These are phyloP conservation scores for Microcebus griseorufus DNA, from an alignment of 2,113 vertebrate species.

Conservation along the genomic window DNA sequence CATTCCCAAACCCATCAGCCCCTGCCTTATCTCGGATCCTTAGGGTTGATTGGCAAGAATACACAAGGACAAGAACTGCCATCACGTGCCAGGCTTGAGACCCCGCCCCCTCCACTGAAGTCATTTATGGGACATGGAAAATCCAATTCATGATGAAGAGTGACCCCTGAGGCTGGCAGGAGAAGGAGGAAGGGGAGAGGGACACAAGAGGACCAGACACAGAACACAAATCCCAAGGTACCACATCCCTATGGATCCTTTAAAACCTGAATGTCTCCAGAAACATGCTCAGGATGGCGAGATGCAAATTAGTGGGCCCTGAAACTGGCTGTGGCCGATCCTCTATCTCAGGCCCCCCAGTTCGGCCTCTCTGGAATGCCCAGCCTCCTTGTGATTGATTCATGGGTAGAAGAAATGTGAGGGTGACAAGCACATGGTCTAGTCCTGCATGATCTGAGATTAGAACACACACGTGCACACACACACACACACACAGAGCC, in stretches of 20 bases:
- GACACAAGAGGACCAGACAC: neutral
- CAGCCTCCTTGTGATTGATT: neutral
- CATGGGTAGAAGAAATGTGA: neutral
- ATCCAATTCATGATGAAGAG: neutral
- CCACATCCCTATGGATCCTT: neutral
- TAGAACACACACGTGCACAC: neutral
- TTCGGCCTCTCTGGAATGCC: neutral
- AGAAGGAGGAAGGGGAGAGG: neutral
- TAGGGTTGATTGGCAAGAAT: neutral
- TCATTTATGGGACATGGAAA: neutral
- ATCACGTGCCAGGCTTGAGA: neutral
- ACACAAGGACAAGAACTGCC: neutral
- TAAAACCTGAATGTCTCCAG: neutral
- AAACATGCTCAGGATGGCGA: neutral
- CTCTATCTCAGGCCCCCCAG: neutral
- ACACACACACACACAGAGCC: neutral
- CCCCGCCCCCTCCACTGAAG: neutral
- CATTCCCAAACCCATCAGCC: neutral
- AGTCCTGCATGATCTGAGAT: neutral
- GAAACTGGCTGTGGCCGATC: neutral
- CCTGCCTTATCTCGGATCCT: neutral
- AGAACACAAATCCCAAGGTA: neutral
- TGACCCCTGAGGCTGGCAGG: neutral
- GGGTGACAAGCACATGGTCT: neutral
- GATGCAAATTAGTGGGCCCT: neutral